These are phyloP conservation scores for Bufo gargarizans DNA, from an alignment of 2,113 vertebrate genomes.

Conservation along the genomic window DNA sequence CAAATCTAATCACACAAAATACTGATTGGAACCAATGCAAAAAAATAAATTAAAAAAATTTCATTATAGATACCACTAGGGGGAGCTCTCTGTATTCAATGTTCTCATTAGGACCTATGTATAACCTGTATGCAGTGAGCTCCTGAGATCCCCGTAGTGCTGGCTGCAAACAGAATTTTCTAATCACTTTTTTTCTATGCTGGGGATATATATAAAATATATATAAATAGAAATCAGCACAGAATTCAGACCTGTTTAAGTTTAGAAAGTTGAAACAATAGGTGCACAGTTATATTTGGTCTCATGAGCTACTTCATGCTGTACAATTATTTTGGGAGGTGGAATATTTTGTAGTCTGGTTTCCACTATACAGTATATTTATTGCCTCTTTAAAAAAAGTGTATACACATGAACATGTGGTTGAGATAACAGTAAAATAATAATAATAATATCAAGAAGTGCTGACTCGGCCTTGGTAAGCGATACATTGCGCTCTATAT, in stretches of 20 bases:
- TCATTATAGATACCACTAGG: not conserved
- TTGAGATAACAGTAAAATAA: slow-evolving; percentile 26
- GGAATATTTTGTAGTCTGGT: not conserved
- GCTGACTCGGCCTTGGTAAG: slow-evolving; percentile 26
- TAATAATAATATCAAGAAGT: slow-evolving; percentile 1
- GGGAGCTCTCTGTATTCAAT: not conserved
- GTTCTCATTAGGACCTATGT: not conserved
- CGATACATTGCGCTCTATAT: not conserved
- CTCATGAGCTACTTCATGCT: not conserved
- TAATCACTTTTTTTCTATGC: not conserved
- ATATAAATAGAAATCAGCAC: not conserved
- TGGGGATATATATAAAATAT: not conserved
- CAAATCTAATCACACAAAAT: too few relatives aligned
- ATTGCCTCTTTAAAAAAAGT: slow-evolving; percentile 16
- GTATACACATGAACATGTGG: slow-evolving; percentile 11
- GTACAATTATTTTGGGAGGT: not conserved
- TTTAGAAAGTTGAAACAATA: not conserved
- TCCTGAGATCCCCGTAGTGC: not conserved
- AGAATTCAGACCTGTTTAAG: not conserved
- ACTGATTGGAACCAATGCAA: too few relatives aligned
- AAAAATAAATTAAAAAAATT: too few relatives aligned
- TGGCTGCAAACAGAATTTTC: not conserved
- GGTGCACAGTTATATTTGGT: not conserved
- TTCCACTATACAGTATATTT: not conserved
- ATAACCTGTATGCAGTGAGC: not conserved